phyloP scores from a whole-genome alignment of 2,113 vertebrate genomes.

The Ctenodactylus gundi region DNA sequence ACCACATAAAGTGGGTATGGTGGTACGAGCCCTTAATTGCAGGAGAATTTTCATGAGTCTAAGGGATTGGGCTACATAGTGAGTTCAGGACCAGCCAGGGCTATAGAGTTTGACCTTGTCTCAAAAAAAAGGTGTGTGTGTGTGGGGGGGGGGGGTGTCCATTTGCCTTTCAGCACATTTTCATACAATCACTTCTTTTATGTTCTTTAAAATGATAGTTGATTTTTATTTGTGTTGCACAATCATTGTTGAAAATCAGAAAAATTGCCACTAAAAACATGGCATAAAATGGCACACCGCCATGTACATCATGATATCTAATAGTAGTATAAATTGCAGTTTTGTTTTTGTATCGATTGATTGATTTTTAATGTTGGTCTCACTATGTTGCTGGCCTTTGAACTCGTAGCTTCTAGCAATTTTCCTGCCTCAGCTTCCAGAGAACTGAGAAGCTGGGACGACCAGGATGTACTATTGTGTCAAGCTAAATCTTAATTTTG shows the following conservation, averaged over 20 bases:
- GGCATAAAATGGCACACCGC: background rate
- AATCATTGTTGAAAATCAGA: constrained; percentile 3
- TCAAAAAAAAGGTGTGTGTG: no score
- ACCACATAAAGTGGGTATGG: no score
- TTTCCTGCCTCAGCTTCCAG: no score
- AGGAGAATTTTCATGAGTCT: no score
- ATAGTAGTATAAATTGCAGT: background rate
- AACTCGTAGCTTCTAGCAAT: background rate
- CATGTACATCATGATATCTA: background rate
- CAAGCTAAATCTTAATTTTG: background rate
- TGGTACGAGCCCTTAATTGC: no score
- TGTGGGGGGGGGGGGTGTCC: background rate
- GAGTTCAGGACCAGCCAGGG: no score
- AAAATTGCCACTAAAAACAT: background rate
- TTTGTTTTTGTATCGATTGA: background rate
- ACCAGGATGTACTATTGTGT: background rate
- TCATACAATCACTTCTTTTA: background rate
- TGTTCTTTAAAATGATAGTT: background rate
- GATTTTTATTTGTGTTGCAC: background rate
- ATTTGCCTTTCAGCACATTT: background rate
- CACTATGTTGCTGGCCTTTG: background rate
- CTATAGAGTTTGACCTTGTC: no score
- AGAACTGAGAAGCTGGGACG: background rate
- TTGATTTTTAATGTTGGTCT: background rate
- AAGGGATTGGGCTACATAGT: no score